A percentile compares a stretch with the other conserved stretches of the same genome.
phyloP scores from a whole-genome alignment of 2,797 vertebrate species.

The Helicolenus hilgendorfi region DNA sequence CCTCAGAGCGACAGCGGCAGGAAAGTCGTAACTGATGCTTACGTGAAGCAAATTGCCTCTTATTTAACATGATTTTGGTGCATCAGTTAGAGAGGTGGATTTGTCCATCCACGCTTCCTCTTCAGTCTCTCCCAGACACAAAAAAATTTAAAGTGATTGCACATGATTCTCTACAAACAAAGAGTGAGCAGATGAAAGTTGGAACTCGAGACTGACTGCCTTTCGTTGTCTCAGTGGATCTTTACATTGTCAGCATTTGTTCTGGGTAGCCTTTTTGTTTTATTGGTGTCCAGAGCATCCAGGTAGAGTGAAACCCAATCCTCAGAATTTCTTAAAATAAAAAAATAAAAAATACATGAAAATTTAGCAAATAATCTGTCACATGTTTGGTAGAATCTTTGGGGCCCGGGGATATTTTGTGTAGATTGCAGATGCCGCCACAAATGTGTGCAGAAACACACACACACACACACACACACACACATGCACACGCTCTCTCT shows the following conservation, averaged over 20 bases:
- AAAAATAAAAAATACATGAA: not conserved
- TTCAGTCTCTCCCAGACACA: not conserved
- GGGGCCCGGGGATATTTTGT: conserved; percentile 38
- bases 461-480: conserved; percentile 14
- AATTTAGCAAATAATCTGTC: not conserved
- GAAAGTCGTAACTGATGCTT: not conserved
- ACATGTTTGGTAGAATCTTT: conserved; percentile 47
- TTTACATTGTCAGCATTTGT: conserved; percentile 15
- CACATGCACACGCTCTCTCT: conserved; percentile 18
- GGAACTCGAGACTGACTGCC: not conserved
- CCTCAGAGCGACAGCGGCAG: conserved; percentile 20
- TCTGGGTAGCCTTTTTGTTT: conserved; percentile 9
- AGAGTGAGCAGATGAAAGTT: not conserved
- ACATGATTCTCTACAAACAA: not conserved
- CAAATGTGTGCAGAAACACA: conserved; percentile 40
- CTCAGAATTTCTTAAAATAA: not conserved
- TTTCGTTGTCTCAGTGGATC: not conserved
- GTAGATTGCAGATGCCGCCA: conserved; percentile 42
- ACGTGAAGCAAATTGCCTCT: not conserved
- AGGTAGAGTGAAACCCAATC: not conserved
- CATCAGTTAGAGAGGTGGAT: conserved; percentile 2
- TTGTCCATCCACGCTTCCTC: not conserved
- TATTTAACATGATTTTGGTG: not conserved
- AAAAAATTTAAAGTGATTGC: conserved; percentile 2
- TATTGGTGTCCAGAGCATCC: conserved; percentile 1